phyloP scores from a whole-genome alignment of 2,113 vertebrate species.

The Callopanchax toddi region DNA sequence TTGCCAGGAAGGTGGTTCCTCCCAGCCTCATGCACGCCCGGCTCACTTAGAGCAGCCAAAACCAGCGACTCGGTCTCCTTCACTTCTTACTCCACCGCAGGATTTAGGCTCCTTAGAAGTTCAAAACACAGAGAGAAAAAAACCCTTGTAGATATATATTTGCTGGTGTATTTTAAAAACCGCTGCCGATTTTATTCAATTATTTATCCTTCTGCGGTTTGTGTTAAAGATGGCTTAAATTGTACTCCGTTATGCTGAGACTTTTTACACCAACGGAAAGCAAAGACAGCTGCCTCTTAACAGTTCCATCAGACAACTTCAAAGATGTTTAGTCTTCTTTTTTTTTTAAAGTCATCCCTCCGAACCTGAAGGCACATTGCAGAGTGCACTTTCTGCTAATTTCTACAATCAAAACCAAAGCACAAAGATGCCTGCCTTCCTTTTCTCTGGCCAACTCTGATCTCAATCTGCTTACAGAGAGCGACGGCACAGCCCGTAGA shows the following conservation, averaged over 20 bases:
- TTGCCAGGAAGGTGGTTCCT: constrained; percentile 63
- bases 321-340: constrained; percentile 61
- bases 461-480: constrained; percentile 51
- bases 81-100: constrained; percentile 56
- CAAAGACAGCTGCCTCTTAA: constrained; percentile 27
- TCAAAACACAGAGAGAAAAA: constrained; percentile 38
- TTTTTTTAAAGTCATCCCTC: constrained; percentile 52
- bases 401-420: constrained; percentile 64
- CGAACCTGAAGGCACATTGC: constrained; percentile 63
- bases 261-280: constrained; percentile 42
- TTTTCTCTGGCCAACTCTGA: constrained; percentile 51
- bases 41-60: constrained; percentile 66
- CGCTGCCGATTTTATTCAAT: constrained; percentile 77
- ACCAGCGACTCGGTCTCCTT: constrained; percentile 61
- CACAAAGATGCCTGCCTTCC: constrained; percentile 53
- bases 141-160: constrained; percentile 75
- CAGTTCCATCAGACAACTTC: constrained; percentile 59
- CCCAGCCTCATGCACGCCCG: constrained; percentile 63
- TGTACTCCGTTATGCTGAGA: constrained; percentile 60
- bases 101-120: constrained; percentile 59
- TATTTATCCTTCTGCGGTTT: constrained; percentile 82
- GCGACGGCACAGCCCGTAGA: too few relatives aligned
- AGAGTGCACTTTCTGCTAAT: constrained; percentile 49
- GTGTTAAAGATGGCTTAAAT: constrained; percentile 75
- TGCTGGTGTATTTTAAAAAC: constrained; percentile 70